Evolutionary conservation across 2,888 invertebrate genomes (phyloP).

Genomic region (Bursaphelenchus okinawaensis): DNA sequence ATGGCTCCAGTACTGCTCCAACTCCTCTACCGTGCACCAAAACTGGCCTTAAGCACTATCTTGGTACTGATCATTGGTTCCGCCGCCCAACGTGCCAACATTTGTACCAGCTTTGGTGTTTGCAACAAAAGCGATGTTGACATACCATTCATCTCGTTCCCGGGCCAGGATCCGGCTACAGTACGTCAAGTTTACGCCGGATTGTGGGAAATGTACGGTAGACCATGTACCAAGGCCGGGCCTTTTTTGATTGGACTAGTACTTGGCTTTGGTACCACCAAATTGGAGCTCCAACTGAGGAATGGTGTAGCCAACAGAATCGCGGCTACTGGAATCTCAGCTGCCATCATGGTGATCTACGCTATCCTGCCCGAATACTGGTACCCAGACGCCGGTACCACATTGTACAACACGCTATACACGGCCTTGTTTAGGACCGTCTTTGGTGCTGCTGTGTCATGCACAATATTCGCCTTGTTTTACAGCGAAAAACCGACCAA

Average conservation of each 20-base stretch:
- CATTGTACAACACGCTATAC: constrained; percentile 49
- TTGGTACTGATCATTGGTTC: constrained; percentile 29
- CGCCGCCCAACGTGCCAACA: constrained; percentile 36
- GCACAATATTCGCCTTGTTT: constrained; percentile 37
- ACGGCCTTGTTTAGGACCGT: constrained; percentile 50
- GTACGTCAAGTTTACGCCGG: constrained; percentile 42
- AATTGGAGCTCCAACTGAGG: background rate
- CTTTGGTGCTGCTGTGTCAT: constrained; percentile 42
- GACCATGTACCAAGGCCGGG: constrained; percentile 54
- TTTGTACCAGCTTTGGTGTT: constrained; percentile 43
- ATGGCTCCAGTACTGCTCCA: constrained; percentile 47
- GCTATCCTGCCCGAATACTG: constrained; percentile 56
- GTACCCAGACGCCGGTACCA: constrained; percentile 41
- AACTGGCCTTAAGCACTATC: constrained; percentile 24
- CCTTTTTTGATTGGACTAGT: constrained; percentile 52
- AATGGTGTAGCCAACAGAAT: constrained; percentile 3
- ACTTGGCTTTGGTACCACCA: constrained; percentile 34
- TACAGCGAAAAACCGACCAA: constrained; percentile 16
- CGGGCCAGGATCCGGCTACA: constrained; percentile 32
- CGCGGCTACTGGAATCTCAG: constrained; percentile 20
- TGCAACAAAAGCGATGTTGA: constrained; percentile 56
- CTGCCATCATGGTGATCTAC: constrained; percentile 41
- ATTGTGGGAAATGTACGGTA: constrained; percentile 52
- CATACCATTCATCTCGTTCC: constrained; percentile 54
- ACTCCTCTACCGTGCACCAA: constrained; percentile 32